Base-by-base conservation (phyloP, 2,888 invertebrate genomes). In the Ctenicera cuprea region DNA sequence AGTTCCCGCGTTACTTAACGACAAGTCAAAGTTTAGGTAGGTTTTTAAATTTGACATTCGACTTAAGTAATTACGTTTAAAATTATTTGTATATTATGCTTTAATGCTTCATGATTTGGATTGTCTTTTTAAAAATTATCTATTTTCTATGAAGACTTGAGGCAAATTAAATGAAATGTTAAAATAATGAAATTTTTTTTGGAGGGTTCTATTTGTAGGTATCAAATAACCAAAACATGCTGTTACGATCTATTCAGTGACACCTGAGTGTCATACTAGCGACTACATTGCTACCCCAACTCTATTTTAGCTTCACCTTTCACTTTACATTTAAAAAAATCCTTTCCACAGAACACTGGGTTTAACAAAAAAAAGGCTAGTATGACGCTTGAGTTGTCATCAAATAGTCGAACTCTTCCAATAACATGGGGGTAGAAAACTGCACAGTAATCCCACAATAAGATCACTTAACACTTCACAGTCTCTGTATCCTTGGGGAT, bases 391-490 rank as follows among this genome's bases (percentile, higher is more conserved):
- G 43, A 61, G 45, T n/a, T 30, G 62, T 43, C 26, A 63, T 45
- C 43, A 41, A 61, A 61, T 41, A 61, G 20, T 18, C 41, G 41
- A 20, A 14, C 16, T 20, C 20, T 57, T 37, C 57, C 26, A 18
- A 59, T 11, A 12, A 20, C 18, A 52, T 12, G 8, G 59, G 59
- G 59, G 37, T 38, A 12, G 38, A 45, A 16, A 45, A 59, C 37
- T 30, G 20, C 62, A 68, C 57, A 73, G 22, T 45, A 73, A 33
- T 61, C 62, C 16, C 61, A 45, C 33, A 57, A 50, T 18, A 48
- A 43, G 30, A 74, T 67, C 74, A 74, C 74, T 74, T 62, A 26
- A 38, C 74, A 71, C 67, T 74, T 45, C 71, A 74, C 74, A 74
- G 63, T 67, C 50, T 22, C 26, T 70, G 38, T 67, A 74, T 71